Base-by-base conservation (phyloP, 2,113 vertebrate genomes). In the Phainopepla nitens region DNA sequence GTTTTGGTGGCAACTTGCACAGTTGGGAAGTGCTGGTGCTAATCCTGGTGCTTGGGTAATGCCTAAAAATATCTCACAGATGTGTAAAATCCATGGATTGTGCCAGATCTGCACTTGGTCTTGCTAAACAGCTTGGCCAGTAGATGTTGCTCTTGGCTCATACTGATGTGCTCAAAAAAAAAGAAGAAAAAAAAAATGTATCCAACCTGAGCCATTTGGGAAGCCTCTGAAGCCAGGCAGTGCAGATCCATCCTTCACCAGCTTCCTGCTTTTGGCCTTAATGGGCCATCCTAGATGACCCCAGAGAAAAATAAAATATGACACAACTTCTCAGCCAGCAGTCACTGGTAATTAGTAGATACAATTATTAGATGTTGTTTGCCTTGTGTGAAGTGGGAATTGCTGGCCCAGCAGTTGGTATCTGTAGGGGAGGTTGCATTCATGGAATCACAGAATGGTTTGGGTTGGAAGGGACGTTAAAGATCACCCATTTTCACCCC, bases 71-170 rank as follows among this genome's bases (percentile, higher is more conserved):
- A 68, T 11, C 60, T 81, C 39, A 68, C 53, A 83, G 68, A n/a
- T 83, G 17, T 69, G 17, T 61, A 20, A 88, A 85, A 22, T 27
- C 33, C 29, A n/a, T 33, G 39, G 53, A 5, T 36, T 86, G 29
- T 81, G 31, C 50, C 53, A 81, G 60, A 81, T 51, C 68, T 71
- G 7, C 6, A 1, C 53, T 75, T 58, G 19, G 21, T 72, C 82
- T 93, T 88, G 90, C 51, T 96, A 80, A 96, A 65, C 84, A 87
- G 11, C 82, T 91, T 0, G 41, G 80, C 92, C 93, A 97, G 94
- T 94, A 96, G 96, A 87, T 96, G 94, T 78, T 95, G 96, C 92
- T 96, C 94, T 95, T 95, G 87, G 64, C n/a, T 95, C 72, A 71
- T 56, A 45, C 15, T 96, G 90, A 86, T 45, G n/a, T 62, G 51